Evolutionary conservation across 2,797 vertebrate species (phyloP), one percentile per base, ranked within the genome.

Genomic region (Xenopus petersii): DNA sequence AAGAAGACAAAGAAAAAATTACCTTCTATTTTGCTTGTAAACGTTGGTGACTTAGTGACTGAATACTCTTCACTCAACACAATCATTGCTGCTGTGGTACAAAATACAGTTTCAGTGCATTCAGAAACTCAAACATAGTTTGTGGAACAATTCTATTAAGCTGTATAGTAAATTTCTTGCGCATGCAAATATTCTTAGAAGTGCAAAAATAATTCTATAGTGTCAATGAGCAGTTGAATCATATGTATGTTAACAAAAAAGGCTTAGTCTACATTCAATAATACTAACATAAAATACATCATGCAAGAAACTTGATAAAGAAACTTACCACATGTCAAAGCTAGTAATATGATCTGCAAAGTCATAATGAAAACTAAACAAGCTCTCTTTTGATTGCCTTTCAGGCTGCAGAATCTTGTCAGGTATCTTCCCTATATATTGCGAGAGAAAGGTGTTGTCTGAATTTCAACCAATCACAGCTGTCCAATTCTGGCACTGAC

Each of bases 21-120:
- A 92, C 89, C 90, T 91, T 85, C 81, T 10, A 87, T 15, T 71
- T 77, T 79, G 80, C 82, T 87, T 83, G 88, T 89, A 83, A 84
- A 74, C 67, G 59, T 69, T 82, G 77, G 68, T 67, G 84, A 73
- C 47, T 60, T 4, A 13, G 73, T 76, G 66, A 75, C 0, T 30
- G 84, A 64, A 8, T 82, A 69, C 16, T 88, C 88, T 77, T 86
- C 83, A 6, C 84, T 81, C 77, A 89, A 4, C 5, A 81, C 76
- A 21, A 83, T 81, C 82, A 86, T 83, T 74, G 89, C 88, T 89
- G 81, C 81, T 70, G 42, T 56, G 70, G 56, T 70, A 59, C 62
- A 47, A 74, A 72, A 58, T 0, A 54, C 11, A 36, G 49, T 12
- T 51, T 51, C 15, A 51, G 49, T 51, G 2, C 49, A 51, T 51